phyloP scores from a whole-genome alignment of 2,888 invertebrate species.

The Limnephilus rhombicus region DNA sequence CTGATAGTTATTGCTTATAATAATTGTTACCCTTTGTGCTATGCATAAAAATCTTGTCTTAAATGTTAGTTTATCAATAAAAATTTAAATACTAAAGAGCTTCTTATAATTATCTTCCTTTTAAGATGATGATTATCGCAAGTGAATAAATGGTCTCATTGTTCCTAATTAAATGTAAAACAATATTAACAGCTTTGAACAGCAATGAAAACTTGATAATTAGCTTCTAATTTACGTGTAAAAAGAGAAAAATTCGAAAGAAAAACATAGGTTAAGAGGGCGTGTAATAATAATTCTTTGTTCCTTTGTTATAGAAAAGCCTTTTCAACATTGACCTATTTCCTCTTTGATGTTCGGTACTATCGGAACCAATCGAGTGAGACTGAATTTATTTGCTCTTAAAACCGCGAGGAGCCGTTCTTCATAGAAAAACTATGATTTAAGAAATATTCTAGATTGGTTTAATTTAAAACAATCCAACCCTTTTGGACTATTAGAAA shows the following conservation, averaged over 20 bases:
- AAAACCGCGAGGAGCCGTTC: background rate
- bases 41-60: too few species aligned
- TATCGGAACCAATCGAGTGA: conserved; percentile 14
- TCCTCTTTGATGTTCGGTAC: conserved; percentile 12
- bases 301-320: background rate
- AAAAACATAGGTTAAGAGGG: background rate
- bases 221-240: background rate
- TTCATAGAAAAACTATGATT: background rate
- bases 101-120: too few species aligned
- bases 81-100: too few species aligned
- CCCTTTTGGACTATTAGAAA: background rate
- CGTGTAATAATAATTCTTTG: background rate
- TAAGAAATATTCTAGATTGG: background rate
- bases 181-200: background rate
- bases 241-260: background rate
- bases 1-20: too few species aligned
- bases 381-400: background rate
- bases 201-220: background rate
- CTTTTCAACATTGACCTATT: conserved; percentile 18
- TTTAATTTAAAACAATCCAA: background rate
- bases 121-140: too few species aligned
- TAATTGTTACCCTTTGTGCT: too few species aligned
- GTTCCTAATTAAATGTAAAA: too few species aligned
- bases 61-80: too few species aligned
- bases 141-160: too few species aligned